Evolutionary conservation across 2,888 invertebrate genomes (phyloP), one percentile per base, ranked within the genome.

Genomic region (Baccha elongata): DNA sequence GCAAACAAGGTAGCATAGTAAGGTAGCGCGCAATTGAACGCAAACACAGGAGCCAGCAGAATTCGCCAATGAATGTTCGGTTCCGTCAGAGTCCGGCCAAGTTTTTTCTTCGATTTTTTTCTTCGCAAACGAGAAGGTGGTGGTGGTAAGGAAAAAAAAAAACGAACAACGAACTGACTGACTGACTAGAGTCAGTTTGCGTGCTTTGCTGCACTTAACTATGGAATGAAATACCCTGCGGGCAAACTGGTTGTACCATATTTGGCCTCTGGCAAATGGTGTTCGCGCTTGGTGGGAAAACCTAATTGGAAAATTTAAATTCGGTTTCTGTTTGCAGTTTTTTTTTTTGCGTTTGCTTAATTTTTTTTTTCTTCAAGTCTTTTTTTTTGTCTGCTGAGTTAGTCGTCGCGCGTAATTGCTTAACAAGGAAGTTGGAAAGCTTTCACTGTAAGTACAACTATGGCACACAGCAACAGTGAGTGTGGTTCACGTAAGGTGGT

Each of bases 261-360:
- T 71, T 75, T 81, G 80, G 69, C 75, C 55, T 58, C 64, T 67
- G 55, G 80, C 64, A 52, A 60, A 60, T 71, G 75, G 80, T 81
- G 75, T 81, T 69, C 80, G 80, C 80, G 69, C 69, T 75, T 69
- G 75, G 75, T 80, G 80, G 80, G 75, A 80, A 80, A 81, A 75
- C 75, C 80, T 81, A 81, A 81, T 81, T 81, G 80, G 80, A 75
- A 81, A 81, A 81, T 81, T 81, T 75, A 75, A 81, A 81, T 75
- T 81, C 75, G 75, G 80, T 81, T 75, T 75, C 80, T 81, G 69
- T 69, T 69, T 52, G 68, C 37, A 23, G 68, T 60, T 48, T 46
- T 46, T 37, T 52, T 23, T 21, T 53, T 21, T 46, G 50, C 44
- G 44, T 60, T 60, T 44, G 29, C n/a, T 40, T 40, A 40, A 10